Conservation (phyloP, 2,888 invertebrate genomes). For the Euzetes globulus region DNA sequence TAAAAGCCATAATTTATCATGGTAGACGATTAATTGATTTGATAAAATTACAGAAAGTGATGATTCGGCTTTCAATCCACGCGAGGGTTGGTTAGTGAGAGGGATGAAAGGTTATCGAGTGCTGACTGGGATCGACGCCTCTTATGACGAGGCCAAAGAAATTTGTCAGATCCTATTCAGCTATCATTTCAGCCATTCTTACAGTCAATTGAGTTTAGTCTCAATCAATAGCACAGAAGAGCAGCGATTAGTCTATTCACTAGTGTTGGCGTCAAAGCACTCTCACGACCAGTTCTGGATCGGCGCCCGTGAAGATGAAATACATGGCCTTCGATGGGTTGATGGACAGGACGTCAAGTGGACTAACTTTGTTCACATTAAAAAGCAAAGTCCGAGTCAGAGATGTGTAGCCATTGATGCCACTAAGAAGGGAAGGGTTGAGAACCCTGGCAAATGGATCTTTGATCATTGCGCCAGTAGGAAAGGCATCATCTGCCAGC, state of each 20-base stretch:
- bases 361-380: neutral
- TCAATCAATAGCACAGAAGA: neutral
- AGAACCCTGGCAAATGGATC: neutral
- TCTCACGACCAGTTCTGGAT: constrained; percentile 5
- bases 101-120: constrained; percentile 6
- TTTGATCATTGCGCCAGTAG: neutral
- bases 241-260: neutral
- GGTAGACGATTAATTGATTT: too few species aligned
- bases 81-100: neutral
- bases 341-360: neutral
- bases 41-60: neutral
- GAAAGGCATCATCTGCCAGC: neutral
- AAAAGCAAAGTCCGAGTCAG: neutral
- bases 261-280: neutral
- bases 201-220: neutral
- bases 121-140: neutral
- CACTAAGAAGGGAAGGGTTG: neutral
- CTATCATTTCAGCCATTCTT: constrained; percentile 1
- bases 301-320: neutral
- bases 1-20: too few species aligned
- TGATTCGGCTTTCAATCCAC: neutral
- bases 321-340: constrained; percentile 5
- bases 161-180: neutral
- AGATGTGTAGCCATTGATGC: neutral
- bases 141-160: neutral